Evolutionary conservation across 2,888 invertebrate genomes (phyloP).

Genomic region (Bedellia somnulentella): DNA sequence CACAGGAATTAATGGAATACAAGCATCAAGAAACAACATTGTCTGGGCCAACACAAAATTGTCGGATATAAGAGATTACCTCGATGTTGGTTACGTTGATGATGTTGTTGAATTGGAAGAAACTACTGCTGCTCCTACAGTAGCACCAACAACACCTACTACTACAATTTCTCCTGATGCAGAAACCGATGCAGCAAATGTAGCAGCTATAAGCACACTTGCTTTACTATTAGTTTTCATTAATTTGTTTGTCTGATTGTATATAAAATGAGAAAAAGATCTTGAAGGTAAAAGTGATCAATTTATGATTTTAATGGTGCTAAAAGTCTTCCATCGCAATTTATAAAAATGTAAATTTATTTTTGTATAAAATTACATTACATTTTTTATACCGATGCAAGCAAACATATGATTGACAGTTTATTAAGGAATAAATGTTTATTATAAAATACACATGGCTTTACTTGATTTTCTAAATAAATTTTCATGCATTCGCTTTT

Average conservation of each 20-base stretch:
- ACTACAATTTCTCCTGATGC: neutral
- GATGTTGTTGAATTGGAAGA: conserved; percentile 13
- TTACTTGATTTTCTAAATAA: too few species aligned
- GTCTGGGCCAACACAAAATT: conserved; percentile 23
- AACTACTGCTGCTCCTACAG: neutral
- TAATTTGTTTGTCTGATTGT: conserved; percentile 15
- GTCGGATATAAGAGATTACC: conserved; percentile 24
- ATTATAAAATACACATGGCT: too few species aligned
- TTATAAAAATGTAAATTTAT: too few species aligned
- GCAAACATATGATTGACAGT: too few species aligned
- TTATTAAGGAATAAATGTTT: too few species aligned
- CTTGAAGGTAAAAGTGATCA: too few species aligned
- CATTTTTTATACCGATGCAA: too few species aligned
- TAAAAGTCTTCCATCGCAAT: too few species aligned
- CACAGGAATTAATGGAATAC: conserved; percentile 19
- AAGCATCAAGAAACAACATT: conserved; percentile 21
- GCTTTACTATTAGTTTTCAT: conserved; percentile 21
- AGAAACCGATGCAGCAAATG: conserved; percentile 20
- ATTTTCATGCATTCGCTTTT: too few species aligned
- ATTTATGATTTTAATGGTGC: too few species aligned
- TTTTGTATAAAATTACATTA: too few species aligned
- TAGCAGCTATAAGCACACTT: conserved; percentile 23
- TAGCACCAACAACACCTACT: too few species aligned
- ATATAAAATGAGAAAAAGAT: neutral
- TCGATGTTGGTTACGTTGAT: conserved; percentile 32